Base-by-base conservation (phyloP, 2,888 invertebrate genomes). In the Phengaris alcon region DNA sequence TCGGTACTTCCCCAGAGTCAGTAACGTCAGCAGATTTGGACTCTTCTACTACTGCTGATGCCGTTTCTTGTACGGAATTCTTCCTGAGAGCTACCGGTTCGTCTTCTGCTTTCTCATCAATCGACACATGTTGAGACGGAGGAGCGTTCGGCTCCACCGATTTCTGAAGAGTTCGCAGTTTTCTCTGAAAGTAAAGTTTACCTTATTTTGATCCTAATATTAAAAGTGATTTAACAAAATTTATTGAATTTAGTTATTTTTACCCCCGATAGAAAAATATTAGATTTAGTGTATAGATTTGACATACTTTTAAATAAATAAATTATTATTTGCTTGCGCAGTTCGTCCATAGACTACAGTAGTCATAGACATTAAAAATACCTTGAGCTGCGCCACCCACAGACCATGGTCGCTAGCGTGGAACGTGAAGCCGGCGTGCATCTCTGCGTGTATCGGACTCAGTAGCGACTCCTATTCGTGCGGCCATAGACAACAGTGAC, bases 311-410 rank as follows among this genome's bases (percentile, higher is more conserved):
- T 22, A 22, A 22, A 22, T 22, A 22, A 22, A 22, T 22, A 22
- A 22, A 22, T 22, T 22, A 22, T 22, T 22, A 22, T 22, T 98
- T 98, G 3, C 97, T 95, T 69, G 96, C 96, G 80, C 86, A 98
- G 98, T 85, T 98, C 22, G 22, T 22, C 22, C 22, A 22, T 22
- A 22, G 22, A n/a, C n/a, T n/a, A n/a, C 22, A 22, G 55, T n/a
- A n/a, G 9, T 2, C 57, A 57, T 15, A 15, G 8, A 15, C 2
- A 22, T 22, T 22, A 22, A 22, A 22, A 6, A 12, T 35, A 97
- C 96, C 94, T 99, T 99, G 0, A 99, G 93, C 84, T 98, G 99
- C 6, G 98, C 97, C 92, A 98, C 98, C 99, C 99, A 99, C 72
- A 99, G 93, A 83, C 97, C 96, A 84, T 99, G 99, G 85, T 98